These are phyloP conservation scores for Rousettus leschenaultii DNA, from an alignment of 2,113 vertebrate species.

Conservation along the genomic window DNA sequence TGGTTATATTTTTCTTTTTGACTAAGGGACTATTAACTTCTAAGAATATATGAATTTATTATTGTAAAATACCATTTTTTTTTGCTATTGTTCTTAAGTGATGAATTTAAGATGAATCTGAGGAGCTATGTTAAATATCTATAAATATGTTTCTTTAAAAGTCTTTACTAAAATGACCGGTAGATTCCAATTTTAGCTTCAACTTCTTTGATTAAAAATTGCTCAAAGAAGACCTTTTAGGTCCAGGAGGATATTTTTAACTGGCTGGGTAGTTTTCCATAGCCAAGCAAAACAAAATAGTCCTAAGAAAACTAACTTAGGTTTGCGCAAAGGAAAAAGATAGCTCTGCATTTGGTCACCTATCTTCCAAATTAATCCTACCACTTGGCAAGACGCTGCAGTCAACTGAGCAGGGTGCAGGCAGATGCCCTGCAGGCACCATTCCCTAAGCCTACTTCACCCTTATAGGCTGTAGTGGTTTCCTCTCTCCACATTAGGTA, in stretches of 20 bases:
- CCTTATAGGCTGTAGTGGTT: not conserved
- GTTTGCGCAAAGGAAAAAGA: conserved; percentile 54
- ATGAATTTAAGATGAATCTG: not conserved
- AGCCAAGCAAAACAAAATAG: conserved; percentile 49
- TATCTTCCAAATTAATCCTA: conserved; percentile 63
- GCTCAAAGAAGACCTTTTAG: conserved; percentile 43
- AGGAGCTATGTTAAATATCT: not conserved
- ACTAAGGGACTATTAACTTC: not conserved
- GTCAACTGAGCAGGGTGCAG: not conserved
- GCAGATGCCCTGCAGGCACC: not conserved
- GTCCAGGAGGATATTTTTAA: conserved; percentile 55
- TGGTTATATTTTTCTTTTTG: not conserved
- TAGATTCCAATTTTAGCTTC: conserved; percentile 25
- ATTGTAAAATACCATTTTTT: not conserved
- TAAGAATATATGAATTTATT: not conserved
- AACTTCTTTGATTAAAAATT: conserved; percentile 28
- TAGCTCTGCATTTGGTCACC: conserved; percentile 37
- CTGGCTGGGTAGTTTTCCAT: conserved; percentile 50
- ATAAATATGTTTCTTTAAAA: not conserved
- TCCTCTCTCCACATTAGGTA: not conserved
- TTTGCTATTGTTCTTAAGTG: not conserved
- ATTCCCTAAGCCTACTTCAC: not conserved
- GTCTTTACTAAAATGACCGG: not conserved
- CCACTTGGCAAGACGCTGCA: conserved; percentile 30
- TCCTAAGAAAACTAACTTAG: conserved; percentile 42